phyloP scores from a whole-genome alignment of 2,113 vertebrate genomes.

The Tetrao urogallus region DNA sequence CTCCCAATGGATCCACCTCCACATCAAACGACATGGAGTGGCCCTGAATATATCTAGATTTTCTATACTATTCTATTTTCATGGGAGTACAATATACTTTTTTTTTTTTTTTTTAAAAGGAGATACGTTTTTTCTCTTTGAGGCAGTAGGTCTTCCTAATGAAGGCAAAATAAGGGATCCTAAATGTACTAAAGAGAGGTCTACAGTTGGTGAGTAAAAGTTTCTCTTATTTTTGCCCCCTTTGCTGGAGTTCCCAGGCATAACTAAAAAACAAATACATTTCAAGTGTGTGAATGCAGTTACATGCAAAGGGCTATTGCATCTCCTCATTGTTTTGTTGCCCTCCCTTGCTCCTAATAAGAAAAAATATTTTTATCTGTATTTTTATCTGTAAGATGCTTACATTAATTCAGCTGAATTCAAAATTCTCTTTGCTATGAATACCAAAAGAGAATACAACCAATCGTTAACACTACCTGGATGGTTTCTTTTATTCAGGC shows the following conservation, averaged over 20 bases:
- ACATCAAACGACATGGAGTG: neutral
- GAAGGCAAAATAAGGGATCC: neutral
- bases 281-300: conserved; percentile 13
- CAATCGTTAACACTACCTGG: neutral
- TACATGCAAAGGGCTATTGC: conserved; percentile 10
- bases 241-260: neutral
- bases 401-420: conserved; percentile 33
- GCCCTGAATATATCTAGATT: neutral
- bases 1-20: neutral
- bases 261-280: conserved; percentile 42
- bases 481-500: neutral
- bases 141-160: neutral
- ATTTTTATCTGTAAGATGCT: conserved; percentile 24
- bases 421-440: conserved; percentile 9
- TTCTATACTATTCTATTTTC: too few relatives aligned
- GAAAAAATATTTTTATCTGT: neutral
- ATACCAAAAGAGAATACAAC: neutral
- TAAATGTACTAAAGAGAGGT: conserved; percentile 32
- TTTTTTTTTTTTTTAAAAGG: too few relatives aligned
- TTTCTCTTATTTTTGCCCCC: neutral
- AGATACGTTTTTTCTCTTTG: neutral
- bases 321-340: neutral
- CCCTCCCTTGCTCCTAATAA: neutral
- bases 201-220: neutral
- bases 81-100: neutral